A percentile compares a stretch with the other conserved stretches of the same genome.
Evolutionary conservation across 30 jellyfish, hydroid and myxozoan genomes (phyloP).

Genomic region (Cassiopea andromeda): DNA sequence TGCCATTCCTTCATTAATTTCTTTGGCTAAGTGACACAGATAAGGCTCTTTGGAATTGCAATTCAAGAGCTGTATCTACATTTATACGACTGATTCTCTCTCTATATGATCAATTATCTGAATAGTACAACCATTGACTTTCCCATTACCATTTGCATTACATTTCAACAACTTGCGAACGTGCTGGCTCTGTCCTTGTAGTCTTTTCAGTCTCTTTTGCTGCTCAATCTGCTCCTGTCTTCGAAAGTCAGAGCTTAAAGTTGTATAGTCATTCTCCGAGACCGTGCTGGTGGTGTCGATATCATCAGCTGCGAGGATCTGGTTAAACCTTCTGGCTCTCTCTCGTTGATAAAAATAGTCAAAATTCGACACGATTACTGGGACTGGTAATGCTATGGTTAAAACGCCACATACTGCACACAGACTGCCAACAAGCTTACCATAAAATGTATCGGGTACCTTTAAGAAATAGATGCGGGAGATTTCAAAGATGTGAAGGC

Average conservation of each 20-base stretch:
- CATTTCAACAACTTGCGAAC: conserved; percentile 6
- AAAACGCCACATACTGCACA: conserved; percentile 94
- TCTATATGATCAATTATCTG: neutral
- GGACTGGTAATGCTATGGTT: conserved; percentile 96
- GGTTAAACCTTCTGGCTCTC: conserved; percentile 80
- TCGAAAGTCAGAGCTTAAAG: conserved; percentile 1
- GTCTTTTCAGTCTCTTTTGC: conserved; percentile 68
- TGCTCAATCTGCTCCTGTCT: conserved; percentile 77
- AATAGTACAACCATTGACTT: neutral
- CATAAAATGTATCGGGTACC: conserved; percentile 95
- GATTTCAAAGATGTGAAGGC: too few relatives aligned
- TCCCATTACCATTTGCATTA: neutral
- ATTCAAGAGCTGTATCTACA: too few relatives aligned
- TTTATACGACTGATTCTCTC: conserved; percentile 70
- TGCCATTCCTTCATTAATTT: too few relatives aligned
- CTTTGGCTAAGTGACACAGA: too few relatives aligned
- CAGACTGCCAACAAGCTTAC: conserved; percentile 91
- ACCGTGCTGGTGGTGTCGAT: neutral
- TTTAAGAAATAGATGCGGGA: conserved; percentile 1
- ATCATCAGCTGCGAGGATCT: conserved; percentile 35
- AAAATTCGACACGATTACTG: conserved; percentile 94
- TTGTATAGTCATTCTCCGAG: neutral
- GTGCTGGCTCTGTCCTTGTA: conserved; percentile 64
- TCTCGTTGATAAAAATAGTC: conserved; percentile 95
- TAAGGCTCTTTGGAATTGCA: too few relatives aligned